These are phyloP conservation scores for Prionace glauca DNA, from an alignment of 2,797 vertebrate genomes.

Conservation along the genomic window DNA sequence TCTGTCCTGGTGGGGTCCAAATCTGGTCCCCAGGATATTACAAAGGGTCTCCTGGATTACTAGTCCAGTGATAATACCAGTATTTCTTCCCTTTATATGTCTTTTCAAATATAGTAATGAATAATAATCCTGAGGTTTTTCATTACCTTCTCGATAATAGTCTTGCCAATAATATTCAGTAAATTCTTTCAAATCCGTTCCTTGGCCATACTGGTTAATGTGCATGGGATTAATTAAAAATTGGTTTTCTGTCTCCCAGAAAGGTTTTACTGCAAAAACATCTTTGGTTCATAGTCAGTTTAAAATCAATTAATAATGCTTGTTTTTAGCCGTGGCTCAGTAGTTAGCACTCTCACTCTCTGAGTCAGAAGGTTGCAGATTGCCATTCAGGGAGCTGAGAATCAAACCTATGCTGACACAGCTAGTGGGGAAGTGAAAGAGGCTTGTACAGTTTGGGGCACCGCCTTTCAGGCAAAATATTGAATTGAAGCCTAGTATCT, in stretches of 20 bases:
- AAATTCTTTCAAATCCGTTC: background rate
- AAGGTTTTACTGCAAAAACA: constrained; percentile 30
- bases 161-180: background rate
- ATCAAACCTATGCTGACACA: background rate
- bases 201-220: background rate
- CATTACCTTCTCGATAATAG: background rate
- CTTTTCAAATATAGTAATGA: background rate
- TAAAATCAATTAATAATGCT: constrained; percentile 2
- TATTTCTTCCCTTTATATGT: background rate
- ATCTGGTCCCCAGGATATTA: too few relatives aligned
- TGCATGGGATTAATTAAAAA: constrained; percentile 1
- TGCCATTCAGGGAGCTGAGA: background rate
- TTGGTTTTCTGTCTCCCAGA: background rate
- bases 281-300: background rate
- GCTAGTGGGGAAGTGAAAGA: background rate
- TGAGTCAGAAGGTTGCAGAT: background rate
- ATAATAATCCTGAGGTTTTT: background rate
- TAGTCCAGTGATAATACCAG: too few relatives aligned
- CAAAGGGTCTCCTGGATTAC: too few relatives aligned
- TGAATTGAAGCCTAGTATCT: background rate
- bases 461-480: background rate
- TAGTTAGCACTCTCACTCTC: background rate
- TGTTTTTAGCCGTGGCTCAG: background rate
- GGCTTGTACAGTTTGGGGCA: background rate
- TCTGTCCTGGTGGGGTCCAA: too few relatives aligned